Percentiles rank a stretch among this genome's conserved stretches.
phyloP scores from a whole-genome alignment of 2,888 invertebrate species.

The Rugalucina vietnamica region DNA sequence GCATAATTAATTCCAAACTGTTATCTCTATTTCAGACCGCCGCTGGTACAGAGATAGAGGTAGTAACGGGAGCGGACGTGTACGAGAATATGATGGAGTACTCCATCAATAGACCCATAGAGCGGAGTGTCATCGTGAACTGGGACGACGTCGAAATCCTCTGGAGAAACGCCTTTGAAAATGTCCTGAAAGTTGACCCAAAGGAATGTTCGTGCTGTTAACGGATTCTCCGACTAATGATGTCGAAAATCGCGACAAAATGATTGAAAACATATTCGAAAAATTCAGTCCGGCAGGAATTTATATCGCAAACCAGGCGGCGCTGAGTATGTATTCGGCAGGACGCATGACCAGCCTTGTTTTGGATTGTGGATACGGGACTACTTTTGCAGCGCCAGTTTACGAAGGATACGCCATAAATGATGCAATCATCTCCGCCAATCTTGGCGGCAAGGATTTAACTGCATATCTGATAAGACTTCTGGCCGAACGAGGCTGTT shows the following conservation, averaged over 20 bases:
- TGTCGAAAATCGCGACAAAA: neutral
- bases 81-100: constrained; percentile 6
- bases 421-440: neutral
- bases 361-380: constrained; percentile 10
- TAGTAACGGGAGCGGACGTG: neutral
- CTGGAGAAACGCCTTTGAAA: neutral
- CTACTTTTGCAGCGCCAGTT: neutral
- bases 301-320: constrained; percentile 8
- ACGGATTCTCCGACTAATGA: constrained; percentile 6
- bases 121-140: neutral
- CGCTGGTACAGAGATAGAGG: neutral
- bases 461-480: neutral
- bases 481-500: neutral
- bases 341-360: constrained; percentile 14
- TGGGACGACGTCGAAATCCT: neutral
- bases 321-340: neutral
- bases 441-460: constrained; percentile 8
- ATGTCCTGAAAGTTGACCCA: neutral
- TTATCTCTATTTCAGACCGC: neutral
- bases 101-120: neutral
- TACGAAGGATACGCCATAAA: constrained; percentile 16
- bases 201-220: neutral
- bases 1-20: too few relatives aligned
- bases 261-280: constrained; percentile 1
- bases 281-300: neutral